Conservation (phyloP, 2,113 vertebrate genomes). For the Nansenia antarctica region DNA sequence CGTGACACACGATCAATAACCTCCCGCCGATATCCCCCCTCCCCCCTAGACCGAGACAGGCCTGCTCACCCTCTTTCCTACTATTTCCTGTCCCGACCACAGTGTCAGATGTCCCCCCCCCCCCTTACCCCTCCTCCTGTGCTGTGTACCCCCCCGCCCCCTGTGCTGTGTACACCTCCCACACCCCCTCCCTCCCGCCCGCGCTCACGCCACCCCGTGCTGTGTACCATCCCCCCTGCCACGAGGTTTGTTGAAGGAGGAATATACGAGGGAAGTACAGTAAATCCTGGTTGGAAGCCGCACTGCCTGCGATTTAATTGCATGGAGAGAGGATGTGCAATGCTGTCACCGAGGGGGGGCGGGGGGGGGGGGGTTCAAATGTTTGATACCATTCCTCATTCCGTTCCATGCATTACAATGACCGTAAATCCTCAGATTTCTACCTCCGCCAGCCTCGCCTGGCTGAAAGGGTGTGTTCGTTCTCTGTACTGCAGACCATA, state of each 20-base stretch:
- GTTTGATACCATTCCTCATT: no score
- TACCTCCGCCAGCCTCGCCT: no score
- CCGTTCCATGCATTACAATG: no score
- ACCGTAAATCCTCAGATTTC: no score
- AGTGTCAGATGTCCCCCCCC: conserved; percentile 12
- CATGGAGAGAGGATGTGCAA: conserved; percentile 6
- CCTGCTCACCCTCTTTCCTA: background rate
- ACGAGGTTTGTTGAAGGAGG: background rate
- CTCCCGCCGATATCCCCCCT: conserved; percentile 30
- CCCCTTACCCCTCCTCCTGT: conserved; percentile 4
- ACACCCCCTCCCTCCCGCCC: conserved; percentile 10
- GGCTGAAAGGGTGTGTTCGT: conserved; percentile 46
- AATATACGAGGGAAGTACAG: conserved; percentile 10
- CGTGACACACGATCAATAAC: conserved; percentile 60
- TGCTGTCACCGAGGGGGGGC: conserved; percentile 9
- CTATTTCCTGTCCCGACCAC: conserved; percentile 21
- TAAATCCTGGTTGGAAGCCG: conserved; percentile 18
- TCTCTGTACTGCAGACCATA: conserved; percentile 37
- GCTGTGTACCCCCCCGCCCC: background rate
- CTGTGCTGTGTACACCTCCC: background rate
- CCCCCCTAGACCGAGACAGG: background rate
- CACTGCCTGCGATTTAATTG: conserved; percentile 5
- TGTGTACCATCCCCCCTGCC: background rate
- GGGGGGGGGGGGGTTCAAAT: background rate
- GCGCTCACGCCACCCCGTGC: conserved; percentile 3